phyloP scores from a whole-genome alignment of 2,113 vertebrate genomes.

The Procavia capensis region DNA sequence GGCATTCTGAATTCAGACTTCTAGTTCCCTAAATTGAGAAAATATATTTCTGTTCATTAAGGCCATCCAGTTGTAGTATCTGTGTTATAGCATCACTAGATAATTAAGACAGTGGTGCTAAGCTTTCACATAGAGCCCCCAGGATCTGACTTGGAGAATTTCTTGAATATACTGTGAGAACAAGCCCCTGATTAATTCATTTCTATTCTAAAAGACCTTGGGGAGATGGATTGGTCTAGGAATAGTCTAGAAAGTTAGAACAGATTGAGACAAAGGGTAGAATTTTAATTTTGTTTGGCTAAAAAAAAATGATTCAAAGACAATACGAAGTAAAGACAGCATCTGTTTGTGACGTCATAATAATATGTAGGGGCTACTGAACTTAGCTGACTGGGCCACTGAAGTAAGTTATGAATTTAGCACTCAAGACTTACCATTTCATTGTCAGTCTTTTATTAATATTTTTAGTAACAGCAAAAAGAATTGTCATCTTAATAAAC shows the following conservation, averaged over 20 bases:
- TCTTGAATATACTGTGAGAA: neutral
- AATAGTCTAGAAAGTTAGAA: constrained; percentile 28
- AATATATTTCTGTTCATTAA: no score
- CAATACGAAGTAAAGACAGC: neutral
- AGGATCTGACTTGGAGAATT: neutral
- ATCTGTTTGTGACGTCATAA: neutral
- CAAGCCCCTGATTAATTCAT: neutral
- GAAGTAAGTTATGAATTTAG: neutral
- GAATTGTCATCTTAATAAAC: constrained; percentile 3
- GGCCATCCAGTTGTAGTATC: no score
- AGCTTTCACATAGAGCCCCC: neutral
- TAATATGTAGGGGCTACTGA: neutral
- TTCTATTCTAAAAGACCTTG: constrained; percentile 35
- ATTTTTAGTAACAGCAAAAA: constrained; percentile 14
- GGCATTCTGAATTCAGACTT: no score
- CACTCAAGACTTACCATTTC: neutral
- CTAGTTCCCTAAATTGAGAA: no score
- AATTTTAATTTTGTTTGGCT: constrained; percentile 37
- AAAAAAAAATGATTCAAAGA: constrained; percentile 23
- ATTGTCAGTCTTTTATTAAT: constrained; percentile 33
- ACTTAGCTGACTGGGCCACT: neutral
- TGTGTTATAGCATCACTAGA: no score
- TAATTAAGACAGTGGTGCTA: neutral
- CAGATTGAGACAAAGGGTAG: neutral
- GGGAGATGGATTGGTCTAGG: neutral